Percentiles rank a stretch among this genome's conserved stretches.
These are phyloP conservation scores for Drosophila ustulata DNA, from an alignment of 2,888 invertebrate species.

Conservation along the genomic window DNA sequence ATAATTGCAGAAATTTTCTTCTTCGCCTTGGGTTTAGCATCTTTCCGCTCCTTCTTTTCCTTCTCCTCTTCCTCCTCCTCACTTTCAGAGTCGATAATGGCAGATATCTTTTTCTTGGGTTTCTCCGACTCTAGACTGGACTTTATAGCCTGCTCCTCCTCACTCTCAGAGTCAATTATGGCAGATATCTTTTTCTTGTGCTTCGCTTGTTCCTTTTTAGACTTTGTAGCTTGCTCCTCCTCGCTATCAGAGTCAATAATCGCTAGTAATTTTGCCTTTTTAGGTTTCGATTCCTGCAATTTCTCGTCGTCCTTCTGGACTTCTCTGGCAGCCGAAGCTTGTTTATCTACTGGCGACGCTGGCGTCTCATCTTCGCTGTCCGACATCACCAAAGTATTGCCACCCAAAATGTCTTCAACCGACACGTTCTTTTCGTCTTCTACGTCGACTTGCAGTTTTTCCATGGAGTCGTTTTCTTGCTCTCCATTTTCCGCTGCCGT, in stretches of 20 bases:
- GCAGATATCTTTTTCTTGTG: slow-evolving; percentile 29
- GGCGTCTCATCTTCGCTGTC: slow-evolving; percentile 71
- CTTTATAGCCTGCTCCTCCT: slow-evolving; percentile 9
- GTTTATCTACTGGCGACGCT: slow-evolving; percentile 21
- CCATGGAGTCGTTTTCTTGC: slow-evolving; percentile 61
- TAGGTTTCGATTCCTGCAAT: slow-evolving; percentile 10
- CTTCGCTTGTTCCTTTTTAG: slow-evolving; percentile 3
- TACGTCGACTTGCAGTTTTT: slow-evolving; percentile 57
- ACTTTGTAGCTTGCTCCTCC: neutral
- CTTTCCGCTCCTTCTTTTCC: neutral
- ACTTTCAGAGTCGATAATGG: slow-evolving; percentile 27
- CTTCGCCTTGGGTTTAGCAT: slow-evolving; percentile 19
- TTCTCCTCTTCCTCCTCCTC: slow-evolving; percentile 6
- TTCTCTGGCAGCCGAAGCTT: slow-evolving; percentile 26
- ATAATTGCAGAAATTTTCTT: slow-evolving; percentile 58
- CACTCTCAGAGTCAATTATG: slow-evolving; percentile 43
- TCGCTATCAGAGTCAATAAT: slow-evolving; percentile 47
- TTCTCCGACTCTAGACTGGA: neutral
- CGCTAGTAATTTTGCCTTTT: slow-evolving; percentile 27
- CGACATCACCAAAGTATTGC: slow-evolving; percentile 77
- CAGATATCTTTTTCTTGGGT: slow-evolving; percentile 19
- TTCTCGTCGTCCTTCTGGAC: slow-evolving; percentile 9
- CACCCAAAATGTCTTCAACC: slow-evolving; percentile 78
- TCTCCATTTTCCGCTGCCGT: slow-evolving; percentile 62
- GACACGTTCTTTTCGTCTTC: slow-evolving; percentile 72